Conservation (phyloP, 2,797 vertebrate genomes). For the Pseudotriccus pelzelni region DNA sequence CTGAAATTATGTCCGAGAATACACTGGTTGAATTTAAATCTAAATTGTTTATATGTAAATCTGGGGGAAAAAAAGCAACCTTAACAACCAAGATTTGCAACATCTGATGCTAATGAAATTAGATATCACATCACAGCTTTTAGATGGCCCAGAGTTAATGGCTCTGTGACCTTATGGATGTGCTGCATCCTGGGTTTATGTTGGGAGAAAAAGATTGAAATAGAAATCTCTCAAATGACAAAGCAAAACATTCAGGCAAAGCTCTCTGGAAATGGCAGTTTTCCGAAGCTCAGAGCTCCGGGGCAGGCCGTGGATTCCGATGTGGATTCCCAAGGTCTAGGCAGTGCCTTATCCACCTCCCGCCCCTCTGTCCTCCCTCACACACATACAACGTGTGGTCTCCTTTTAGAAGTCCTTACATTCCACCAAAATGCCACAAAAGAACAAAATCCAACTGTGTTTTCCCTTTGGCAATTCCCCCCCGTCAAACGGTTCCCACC, state of each 20-base stretch:
- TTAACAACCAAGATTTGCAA: background rate
- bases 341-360: too few species aligned
- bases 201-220: background rate
- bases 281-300: background rate
- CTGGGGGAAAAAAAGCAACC: background rate
- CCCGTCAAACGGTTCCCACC: background rate
- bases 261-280: background rate
- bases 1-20: background rate
- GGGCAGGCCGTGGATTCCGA: background rate
- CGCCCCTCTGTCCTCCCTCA: background rate
- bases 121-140: background rate
- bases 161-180: background rate
- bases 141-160: background rate
- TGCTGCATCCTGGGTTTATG: background rate
- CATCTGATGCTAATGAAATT: accelerated
- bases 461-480: background rate
- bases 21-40: background rate
- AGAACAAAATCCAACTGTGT: background rate
- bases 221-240: background rate
- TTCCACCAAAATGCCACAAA: accelerated
- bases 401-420: background rate
- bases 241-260: background rate
- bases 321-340: accelerated
- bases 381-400: accelerated
- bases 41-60: background rate